These are phyloP conservation scores for Lateolabrax maculatus DNA, from an alignment of 2,797 vertebrate species.

Conservation along the genomic window DNA sequence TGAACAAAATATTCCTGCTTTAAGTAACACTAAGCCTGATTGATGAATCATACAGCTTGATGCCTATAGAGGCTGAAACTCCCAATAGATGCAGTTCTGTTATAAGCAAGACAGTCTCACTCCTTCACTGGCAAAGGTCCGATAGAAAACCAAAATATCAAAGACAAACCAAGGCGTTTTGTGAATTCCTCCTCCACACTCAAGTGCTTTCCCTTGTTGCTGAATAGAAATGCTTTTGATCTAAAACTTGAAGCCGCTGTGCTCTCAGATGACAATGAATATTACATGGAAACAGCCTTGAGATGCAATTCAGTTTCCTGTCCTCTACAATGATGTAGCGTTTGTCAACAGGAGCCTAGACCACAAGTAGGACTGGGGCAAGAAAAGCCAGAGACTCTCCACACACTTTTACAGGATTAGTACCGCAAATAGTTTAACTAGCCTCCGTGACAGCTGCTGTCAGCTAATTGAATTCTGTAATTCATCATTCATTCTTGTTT, in stretches of 20 bases:
- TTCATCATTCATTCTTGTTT: conserved; percentile 74
- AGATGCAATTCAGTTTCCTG: conserved; percentile 68
- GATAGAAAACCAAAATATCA: conserved; percentile 76
- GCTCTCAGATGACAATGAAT: conserved; percentile 84
- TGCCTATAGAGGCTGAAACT: conserved; percentile 29
- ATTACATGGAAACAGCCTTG: conserved; percentile 82
- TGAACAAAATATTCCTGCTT: conserved; percentile 38
- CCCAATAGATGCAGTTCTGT: conserved; percentile 23
- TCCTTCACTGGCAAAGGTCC: conserved; percentile 63
- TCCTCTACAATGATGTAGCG: conserved; percentile 62
- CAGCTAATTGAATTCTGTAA: conserved; percentile 73
- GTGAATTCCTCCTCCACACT: conserved; percentile 74
- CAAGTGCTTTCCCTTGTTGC: conserved; percentile 79
- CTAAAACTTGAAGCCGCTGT: conserved; percentile 79
- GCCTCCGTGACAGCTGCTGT: conserved; percentile 69
- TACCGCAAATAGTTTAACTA: conserved; percentile 65
- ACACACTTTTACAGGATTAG: conserved; percentile 52
- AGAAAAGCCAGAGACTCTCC: conserved; percentile 3
- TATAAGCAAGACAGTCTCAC: conserved; percentile 37
- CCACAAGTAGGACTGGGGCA: conserved; percentile 23
- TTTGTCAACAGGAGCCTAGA: conserved; percentile 65
- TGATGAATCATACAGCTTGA: conserved; percentile 38
- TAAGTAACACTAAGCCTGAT: conserved; percentile 45
- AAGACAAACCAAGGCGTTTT: conserved; percentile 70
- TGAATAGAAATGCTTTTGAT: conserved; percentile 84